These are phyloP conservation scores for Chromoteleia sp. DNA, from an alignment of 2,888 invertebrate species.

Conservation along the genomic window DNA sequence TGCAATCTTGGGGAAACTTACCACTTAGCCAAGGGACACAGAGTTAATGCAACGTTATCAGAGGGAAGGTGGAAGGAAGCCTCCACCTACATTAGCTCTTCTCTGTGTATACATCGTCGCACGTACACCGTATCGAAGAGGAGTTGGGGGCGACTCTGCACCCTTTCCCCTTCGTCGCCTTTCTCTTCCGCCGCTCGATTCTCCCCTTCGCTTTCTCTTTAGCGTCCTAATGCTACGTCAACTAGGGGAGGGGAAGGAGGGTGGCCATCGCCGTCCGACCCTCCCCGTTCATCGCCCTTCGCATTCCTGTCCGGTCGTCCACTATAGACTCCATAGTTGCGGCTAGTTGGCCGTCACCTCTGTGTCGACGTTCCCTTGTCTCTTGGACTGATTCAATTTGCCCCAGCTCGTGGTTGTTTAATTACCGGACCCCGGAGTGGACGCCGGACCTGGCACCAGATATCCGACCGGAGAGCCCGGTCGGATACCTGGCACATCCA, in stretches of 20 bases:
- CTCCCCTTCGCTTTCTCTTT: constrained; percentile 24
- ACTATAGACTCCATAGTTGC: constrained; percentile 82
- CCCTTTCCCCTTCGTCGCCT: constrained; percentile 12
- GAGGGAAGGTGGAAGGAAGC: constrained; percentile 68
- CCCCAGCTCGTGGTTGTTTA: constrained; percentile 84
- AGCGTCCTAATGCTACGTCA: constrained; percentile 13
- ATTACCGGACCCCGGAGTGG: constrained; percentile 84
- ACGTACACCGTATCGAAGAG: constrained; percentile 13
- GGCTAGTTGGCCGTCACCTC: constrained; percentile 84
- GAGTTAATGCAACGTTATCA: constrained; percentile 81
- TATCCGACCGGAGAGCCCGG: constrained; percentile 47
- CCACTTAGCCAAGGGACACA: constrained; percentile 81
- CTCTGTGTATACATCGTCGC: constrained; percentile 19
- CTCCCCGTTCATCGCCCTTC: constrained; percentile 66
- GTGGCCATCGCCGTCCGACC: constrained; percentile 48
- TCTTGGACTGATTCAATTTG: constrained; percentile 85
- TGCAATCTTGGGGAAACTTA: constrained; percentile 83
- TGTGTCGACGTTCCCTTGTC: constrained; percentile 84
- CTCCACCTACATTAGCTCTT: constrained; percentile 43
- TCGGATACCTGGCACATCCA: constrained; percentile 70
- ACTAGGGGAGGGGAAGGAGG: constrained; percentile 1
- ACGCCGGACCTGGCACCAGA: constrained; percentile 73
- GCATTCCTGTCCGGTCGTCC: constrained; percentile 71
- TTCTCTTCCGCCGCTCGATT: background rate
- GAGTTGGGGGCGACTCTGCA: constrained; percentile 1